Evolutionary conservation across 2,888 invertebrate species (phyloP).

Genomic region (Leptogaster cylindrica): DNA sequence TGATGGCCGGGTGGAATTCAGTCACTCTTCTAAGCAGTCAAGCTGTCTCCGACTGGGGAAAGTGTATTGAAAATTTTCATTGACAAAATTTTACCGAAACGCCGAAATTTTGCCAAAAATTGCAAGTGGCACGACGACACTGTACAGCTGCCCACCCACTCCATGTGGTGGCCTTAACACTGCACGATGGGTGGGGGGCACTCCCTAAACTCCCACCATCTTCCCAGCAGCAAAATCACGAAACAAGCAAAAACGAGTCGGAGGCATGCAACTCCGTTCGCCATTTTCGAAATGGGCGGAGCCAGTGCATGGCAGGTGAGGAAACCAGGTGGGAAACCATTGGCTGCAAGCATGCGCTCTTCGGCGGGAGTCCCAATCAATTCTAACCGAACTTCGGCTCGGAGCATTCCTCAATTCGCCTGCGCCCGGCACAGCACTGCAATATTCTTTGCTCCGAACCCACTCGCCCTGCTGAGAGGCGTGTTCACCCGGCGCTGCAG

Average conservation of each 20-base stretch:
- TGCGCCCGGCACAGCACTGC: neutral
- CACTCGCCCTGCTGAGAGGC: slow-evolving; percentile 30
- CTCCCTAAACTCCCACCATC: neutral
- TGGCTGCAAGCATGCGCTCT: slow-evolving; percentile 41
- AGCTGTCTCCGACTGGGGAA: slow-evolving; percentile 9
- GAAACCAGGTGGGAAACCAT: slow-evolving; percentile 10
- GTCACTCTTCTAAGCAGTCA: neutral
- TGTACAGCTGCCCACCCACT: slow-evolving; percentile 10
- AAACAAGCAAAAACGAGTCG: neutral
- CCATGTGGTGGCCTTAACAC: neutral
- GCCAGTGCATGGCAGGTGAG: slow-evolving; percentile 50
- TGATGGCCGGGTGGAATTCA: neutral
- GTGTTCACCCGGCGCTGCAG: slow-evolving; percentile 21
- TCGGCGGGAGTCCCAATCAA: slow-evolving; percentile 34
- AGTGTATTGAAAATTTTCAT: neutral
- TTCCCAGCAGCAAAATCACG: neutral
- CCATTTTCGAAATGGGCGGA: slow-evolving; percentile 61
- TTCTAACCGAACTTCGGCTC: slow-evolving; percentile 20
- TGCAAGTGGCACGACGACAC: neutral
- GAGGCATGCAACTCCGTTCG: slow-evolving; percentile 50
- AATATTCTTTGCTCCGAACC: too few species aligned
- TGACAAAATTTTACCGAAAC: neutral
- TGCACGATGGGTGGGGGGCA: neutral
- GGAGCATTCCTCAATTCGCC: slow-evolving; percentile 24
- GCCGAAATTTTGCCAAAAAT: neutral